Base-by-base conservation (phyloP, 2,797 vertebrate genomes). In the Protosalanx chinensis region DNA sequence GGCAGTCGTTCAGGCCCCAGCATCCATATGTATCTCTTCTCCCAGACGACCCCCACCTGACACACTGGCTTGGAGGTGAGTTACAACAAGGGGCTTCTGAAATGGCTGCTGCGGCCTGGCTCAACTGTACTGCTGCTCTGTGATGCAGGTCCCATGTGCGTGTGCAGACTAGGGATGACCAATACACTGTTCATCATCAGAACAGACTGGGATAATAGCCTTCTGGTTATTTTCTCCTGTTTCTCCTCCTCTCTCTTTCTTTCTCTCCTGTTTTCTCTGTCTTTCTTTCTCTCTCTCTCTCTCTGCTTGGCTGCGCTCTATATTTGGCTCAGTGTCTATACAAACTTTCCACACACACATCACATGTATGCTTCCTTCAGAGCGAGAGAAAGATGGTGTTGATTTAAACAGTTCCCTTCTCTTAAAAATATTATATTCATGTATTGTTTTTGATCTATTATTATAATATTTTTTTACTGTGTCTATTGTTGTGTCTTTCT, bases 91-190 rank as follows among this genome's bases (percentile, higher is more conserved):
- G 33, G 16, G 18, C 62, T 37, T n/a, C 62, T 64, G 62, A 27
- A 30, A 60, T 27, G 58, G 58, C 58, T 12, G 27, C 58, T 23
- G 58, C 13, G 58, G 7, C 58, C 58, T n/a, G 58, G 58, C 58
- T 60, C 58, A 23, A 60, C 20, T 60, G 58, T 60, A 23, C 23
- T 46, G 51, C 51, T 27, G 62, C 62, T 64, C 62, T 37, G 32
- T 23, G 62, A 41, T 37, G 62, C 33, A 37, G 62, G 32, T 64
- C 62, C 62, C 33, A 18, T 20, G 62, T 41, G 62, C 33, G 62
- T 64, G 62, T 66, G 64, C 27, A 51, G 64, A 51, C 64, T 51
- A 27, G 64, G 41, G 37, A 66, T 49, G 41, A 23, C 64, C 64
- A 53, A 32, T 30, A 46, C 65, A 53, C 65, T 53, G 27, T 67